Conservation (phyloP, 1,140 invertebrate genomes). For the Calephelis virginiensis region DNA sequence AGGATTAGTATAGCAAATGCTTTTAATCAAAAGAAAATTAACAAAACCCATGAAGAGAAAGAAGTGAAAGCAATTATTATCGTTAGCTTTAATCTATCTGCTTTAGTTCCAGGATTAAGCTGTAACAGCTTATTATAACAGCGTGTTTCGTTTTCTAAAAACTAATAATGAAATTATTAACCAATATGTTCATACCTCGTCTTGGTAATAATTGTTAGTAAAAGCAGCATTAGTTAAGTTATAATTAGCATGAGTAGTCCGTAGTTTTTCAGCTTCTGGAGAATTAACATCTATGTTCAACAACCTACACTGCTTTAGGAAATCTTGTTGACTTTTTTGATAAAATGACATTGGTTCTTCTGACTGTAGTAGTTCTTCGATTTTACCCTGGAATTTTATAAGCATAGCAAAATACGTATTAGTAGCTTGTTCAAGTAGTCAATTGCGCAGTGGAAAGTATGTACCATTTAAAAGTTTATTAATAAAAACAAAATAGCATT, state of each 20-base stretch:
- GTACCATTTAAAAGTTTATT: no score
- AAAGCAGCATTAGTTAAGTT: constrained; percentile 57
- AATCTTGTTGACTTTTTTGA: constrained; percentile 64
- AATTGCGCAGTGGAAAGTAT: neutral
- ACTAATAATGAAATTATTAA: neutral
- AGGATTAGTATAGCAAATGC: no score
- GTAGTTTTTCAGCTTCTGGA: constrained; percentile 54
- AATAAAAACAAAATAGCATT: no score
- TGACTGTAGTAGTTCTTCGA: constrained; percentile 54
- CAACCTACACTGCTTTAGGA: constrained; percentile 68
- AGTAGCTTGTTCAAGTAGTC: constrained; percentile 17
- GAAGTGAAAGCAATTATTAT: no score
- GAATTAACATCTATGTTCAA: constrained; percentile 63
- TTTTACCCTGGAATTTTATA: constrained; percentile 60
- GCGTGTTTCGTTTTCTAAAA: no score
- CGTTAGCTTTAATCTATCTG: no score
- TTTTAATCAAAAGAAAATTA: no score
- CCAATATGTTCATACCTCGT: constrained; percentile 50
- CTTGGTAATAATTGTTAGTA: constrained; percentile 49
- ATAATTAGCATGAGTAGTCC: constrained; percentile 50
- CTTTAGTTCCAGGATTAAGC: no score
- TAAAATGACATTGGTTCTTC: constrained; percentile 64
- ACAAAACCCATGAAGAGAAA: no score
- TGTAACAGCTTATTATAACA: no score
- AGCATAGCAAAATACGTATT: constrained; percentile 30